Base-by-base conservation (phyloP, 2,888 invertebrate genomes). In the Platypus cylindrus region DNA sequence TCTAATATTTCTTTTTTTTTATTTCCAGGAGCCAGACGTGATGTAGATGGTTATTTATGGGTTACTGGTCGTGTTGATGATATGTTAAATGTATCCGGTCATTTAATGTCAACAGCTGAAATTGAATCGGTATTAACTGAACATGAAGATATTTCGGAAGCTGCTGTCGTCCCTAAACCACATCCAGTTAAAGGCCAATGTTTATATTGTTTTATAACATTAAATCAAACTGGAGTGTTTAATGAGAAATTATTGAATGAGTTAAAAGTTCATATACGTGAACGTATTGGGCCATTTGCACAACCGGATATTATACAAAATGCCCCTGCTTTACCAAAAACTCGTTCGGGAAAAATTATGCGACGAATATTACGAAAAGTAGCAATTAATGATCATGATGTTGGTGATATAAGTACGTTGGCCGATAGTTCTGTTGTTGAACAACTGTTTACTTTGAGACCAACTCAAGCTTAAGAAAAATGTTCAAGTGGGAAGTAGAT, bases 271-370 rank as follows among this genome's bases (percentile, higher is more conserved):
- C 62, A 73, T 65, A 91, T 97, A 1, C 75, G 97, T 29, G 76
- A 78, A 47, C 80, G 84, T 51, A 97, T 97, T 49, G 97, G 97
- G 2, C 85, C 95, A 0, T 94, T 98, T 60, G 97, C 97, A 0
- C 77, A 83, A 50, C 97, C 97, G 0, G 97, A 97, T 58, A 75
- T 81, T 22, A 79, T 98, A 37, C 97, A 98, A 48, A 75, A 86
- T 58, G 94, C 95, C 1, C 89, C 93, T 1, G 85, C 81, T 0
- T 66, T 98, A 43, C 98, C 98, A 0, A 95, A 97, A 64, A 95
- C 95, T 0, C 72, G 95, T 30, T 95, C 95, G 1, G 98, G 98
- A 2, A 98, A 98, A 66, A 95, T 98, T 41, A 95, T 98, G 89
- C 73, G 98, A 40, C 73, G 98, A 44, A 83, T 98, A 38, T 66